phyloP scores from a whole-genome alignment of 2,113 vertebrate genomes.

The Clarias batrachus region DNA sequence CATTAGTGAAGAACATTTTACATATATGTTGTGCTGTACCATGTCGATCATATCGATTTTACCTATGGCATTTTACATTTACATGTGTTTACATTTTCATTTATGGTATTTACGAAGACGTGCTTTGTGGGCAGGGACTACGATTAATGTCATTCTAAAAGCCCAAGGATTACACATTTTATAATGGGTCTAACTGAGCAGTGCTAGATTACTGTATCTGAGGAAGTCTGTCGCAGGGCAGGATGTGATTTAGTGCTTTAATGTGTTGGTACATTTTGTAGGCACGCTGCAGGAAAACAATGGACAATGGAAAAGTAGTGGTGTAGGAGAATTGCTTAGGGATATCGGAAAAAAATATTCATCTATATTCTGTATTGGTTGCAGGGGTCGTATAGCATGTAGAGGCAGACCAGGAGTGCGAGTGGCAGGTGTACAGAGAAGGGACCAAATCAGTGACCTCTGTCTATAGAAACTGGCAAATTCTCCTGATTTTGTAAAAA shows the following conservation, averaged over 20 bases:
- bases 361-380: background rate
- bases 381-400: background rate
- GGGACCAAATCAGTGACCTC: background rate
- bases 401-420: background rate
- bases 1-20: background rate
- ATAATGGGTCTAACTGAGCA: background rate
- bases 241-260: background rate
- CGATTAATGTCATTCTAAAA: background rate
- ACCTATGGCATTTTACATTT: background rate
- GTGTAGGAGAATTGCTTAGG: background rate
- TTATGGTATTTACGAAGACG: background rate
- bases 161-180: background rate
- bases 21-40: background rate
- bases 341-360: background rate
- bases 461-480: background rate
- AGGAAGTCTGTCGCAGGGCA: background rate
- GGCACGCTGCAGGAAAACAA: background rate
- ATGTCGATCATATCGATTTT: background rate
- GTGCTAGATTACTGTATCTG: background rate
- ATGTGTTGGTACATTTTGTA: background rate
- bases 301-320: background rate
- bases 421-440: background rate
- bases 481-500: too few relatives aligned
- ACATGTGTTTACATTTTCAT: background rate
- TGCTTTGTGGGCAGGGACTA: background rate